phyloP scores from a whole-genome alignment of 92 coral and sea anemone genomes.

The Porites divaricata region DNA sequence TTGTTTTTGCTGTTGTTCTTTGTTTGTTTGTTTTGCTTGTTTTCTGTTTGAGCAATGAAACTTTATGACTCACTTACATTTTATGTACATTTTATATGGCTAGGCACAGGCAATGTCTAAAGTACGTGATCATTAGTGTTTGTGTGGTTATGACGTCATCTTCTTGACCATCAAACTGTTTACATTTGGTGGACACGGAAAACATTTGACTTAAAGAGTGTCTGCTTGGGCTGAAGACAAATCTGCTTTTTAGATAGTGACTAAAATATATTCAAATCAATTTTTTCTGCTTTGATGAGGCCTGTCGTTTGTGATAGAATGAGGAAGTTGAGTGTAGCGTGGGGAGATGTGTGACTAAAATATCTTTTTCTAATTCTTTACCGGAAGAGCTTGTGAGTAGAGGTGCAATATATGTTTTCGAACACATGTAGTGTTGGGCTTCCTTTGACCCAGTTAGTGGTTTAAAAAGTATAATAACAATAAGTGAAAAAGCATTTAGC shows the following conservation, averaged over 20 bases:
- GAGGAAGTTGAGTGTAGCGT: background rate
- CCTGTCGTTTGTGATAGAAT: background rate
- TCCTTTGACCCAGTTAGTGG: background rate
- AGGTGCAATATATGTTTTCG: too few relatives aligned
- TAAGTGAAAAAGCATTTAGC: background rate
- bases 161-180: background rate
- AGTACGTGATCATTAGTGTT: slow-evolving; percentile 26
- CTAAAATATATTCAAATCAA: too few relatives aligned
- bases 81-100: too few relatives aligned
- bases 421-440: too few relatives aligned
- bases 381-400: slow-evolving; percentile 1
- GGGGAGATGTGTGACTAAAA: background rate
- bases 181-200: background rate
- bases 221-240: too few relatives aligned
- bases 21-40: too few relatives aligned
- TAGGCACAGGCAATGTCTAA: background rate
- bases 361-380: background rate
- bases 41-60: too few relatives aligned
- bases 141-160: slow-evolving; percentile 6
- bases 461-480: background rate
- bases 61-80: too few relatives aligned
- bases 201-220: background rate
- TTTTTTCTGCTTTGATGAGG: background rate
- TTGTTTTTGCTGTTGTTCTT: too few relatives aligned
- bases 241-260: background rate